Conservation (phyloP, 2,113 vertebrate genomes). For the Lota lota region DNA sequence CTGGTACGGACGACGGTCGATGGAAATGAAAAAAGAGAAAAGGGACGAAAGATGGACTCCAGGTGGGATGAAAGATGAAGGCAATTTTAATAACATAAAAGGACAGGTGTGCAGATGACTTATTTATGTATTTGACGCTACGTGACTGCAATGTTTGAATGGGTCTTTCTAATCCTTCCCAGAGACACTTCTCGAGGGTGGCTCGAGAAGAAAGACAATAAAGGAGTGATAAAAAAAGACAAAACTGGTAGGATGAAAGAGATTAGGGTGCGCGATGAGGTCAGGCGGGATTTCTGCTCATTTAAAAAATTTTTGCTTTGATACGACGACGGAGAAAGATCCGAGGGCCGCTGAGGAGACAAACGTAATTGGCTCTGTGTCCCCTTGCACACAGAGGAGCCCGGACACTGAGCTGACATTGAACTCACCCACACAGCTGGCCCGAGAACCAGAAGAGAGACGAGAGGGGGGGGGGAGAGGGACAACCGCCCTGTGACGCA, state of each 20-base stretch:
- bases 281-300: neutral
- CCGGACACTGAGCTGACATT: slow-evolving; percentile 11
- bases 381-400: slow-evolving; percentile 7
- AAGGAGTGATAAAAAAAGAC: no score
- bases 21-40: neutral
- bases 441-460: no score
- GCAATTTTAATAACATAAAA: no score
- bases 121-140: neutral
- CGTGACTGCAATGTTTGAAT: neutral
- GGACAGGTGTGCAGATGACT: neutral
- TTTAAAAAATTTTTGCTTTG: slow-evolving; percentile 21
- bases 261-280: neutral
- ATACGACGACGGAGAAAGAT: slow-evolving; percentile 27
- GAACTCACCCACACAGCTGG: neutral
- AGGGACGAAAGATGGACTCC: neutral
- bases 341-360: neutral
- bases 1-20: neutral
- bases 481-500: no score
- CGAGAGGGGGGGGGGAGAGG: no score
- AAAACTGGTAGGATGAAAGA: neutral
- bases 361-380: slow-evolving; percentile 24
- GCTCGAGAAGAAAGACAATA: neutral
- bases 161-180: neutral
- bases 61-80: no score
- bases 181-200: neutral